Conservation (phyloP, 2,888 invertebrate species). For the Clostera curtula region DNA sequence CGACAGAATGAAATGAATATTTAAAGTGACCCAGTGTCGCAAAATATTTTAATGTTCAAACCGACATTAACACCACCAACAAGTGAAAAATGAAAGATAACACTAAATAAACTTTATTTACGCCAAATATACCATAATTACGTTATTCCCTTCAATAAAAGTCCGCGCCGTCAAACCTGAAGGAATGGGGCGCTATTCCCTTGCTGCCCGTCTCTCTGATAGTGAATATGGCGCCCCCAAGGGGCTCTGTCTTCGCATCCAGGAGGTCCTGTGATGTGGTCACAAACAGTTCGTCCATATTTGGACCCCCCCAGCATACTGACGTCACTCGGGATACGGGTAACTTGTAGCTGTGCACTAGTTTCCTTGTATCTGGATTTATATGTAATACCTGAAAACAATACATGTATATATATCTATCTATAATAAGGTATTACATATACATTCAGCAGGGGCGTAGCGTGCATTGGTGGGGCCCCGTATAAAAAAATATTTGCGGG, state of each 20-base stretch:
- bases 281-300: constrained; percentile 78
- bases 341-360: constrained; percentile 65
- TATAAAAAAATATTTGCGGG: too few species aligned
- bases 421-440: background rate
- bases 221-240: constrained; percentile 52
- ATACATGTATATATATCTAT: background rate
- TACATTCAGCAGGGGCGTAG: too few species aligned
- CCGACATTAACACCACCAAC: too few species aligned
- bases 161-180: constrained; percentile 46
- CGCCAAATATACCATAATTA: constrained; percentile 7
- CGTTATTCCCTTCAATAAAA: constrained; percentile 28
- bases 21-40: too few species aligned
- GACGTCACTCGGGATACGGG: constrained; percentile 77
- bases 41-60: too few species aligned
- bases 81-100: too few species aligned
- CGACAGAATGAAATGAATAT: too few species aligned
- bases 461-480: too few species aligned
- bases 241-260: constrained; percentile 29
- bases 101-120: too few species aligned
- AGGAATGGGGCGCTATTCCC: constrained; percentile 32
- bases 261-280: constrained; percentile 56
- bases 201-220: constrained; percentile 43
- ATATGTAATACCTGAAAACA: constrained; percentile 69
- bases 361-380: constrained; percentile 60
- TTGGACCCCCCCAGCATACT: constrained; percentile 79